phyloP scores from a whole-genome alignment of 2,113 vertebrate species.

The Picathartes gymnocephalus region DNA sequence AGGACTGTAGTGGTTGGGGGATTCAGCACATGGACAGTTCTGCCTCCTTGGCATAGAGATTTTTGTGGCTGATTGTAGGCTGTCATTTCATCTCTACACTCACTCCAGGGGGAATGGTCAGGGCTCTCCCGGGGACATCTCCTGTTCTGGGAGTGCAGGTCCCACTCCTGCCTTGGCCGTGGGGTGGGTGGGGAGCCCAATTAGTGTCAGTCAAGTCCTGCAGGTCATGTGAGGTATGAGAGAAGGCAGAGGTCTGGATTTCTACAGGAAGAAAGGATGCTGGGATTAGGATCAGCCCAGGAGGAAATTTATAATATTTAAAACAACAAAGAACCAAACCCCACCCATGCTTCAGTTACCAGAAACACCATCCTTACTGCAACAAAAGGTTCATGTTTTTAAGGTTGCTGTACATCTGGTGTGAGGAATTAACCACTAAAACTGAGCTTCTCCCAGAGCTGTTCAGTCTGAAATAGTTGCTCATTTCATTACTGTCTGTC shows the following conservation, averaged over 20 bases:
- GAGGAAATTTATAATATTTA: neutral
- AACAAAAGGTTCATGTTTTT: neutral
- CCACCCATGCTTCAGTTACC: neutral
- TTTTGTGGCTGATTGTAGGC: neutral
- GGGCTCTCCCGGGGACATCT: neutral
- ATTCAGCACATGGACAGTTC: neutral
- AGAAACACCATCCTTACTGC: neutral
- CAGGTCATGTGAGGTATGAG: neutral
- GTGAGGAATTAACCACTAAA: neutral
- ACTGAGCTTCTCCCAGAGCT: neutral
- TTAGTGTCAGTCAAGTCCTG: neutral
- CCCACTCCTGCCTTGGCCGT: neutral
- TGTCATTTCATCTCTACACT: neutral
- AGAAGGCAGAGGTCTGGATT: neutral
- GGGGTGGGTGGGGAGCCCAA: neutral
- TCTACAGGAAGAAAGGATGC: neutral
- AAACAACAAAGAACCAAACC: neutral
- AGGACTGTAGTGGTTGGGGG: neutral
- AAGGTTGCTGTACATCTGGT: neutral
- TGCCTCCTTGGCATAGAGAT: neutral
- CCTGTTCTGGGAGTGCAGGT: neutral
- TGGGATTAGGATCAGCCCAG: neutral
- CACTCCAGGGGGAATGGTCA: rapidly evolving
- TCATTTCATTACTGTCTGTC: neutral
- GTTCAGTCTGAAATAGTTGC: neutral